Evolutionary conservation across 1,140 invertebrate species (phyloP), one percentile per base, ranked within the genome.

Genomic region (Ceratosolen fusciceps): DNA sequence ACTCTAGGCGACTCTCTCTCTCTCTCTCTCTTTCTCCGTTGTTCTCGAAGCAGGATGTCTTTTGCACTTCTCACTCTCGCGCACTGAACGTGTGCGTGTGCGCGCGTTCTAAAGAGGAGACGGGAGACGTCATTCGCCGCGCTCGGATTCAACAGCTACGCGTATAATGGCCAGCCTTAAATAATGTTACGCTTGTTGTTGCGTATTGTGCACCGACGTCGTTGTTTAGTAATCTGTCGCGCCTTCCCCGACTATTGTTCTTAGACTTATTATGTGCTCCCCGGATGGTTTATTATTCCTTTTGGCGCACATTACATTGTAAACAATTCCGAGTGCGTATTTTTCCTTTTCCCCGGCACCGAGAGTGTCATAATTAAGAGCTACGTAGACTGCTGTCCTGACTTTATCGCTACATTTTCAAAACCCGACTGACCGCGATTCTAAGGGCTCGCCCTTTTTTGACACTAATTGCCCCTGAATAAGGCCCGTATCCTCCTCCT

Each of bases 141-240:
- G 67, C 3, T 2, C n/a, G 31, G 21, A n/a, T 65, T 65, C 60
- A 65, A 34, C 60, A 37, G 60, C 60, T 65, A 8, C 31, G 21
- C 34, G 60, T 65, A 65, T 65, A 65, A 65, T 65, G 16, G 31
- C 19, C 58, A 29, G 29, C 31, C 34, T 65, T 37, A 31, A 65
- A 65, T 65, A 37, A 37, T 65, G 60, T 37, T 65, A 37, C 34
- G 60, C 60, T 19, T 1, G 60, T 37, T 16, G 60, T 65, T 65
- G 31, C 60, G 60, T 65, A 65, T 65, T 37, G 60, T 65, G 31
- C 60, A 31, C 19, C 60, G 60, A 65, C 34, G 31, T 65, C 34
- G 60, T 19, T 65, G 31, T 37, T 65, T 65, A 65, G 60, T 65
- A 65, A 65, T 65, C 60, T 37, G 60, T 65, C 60, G 60, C 34